Evolutionary conservation across 2,797 vertebrate genomes (phyloP).

Genomic region (Peromyscus melanophrys): DNA sequence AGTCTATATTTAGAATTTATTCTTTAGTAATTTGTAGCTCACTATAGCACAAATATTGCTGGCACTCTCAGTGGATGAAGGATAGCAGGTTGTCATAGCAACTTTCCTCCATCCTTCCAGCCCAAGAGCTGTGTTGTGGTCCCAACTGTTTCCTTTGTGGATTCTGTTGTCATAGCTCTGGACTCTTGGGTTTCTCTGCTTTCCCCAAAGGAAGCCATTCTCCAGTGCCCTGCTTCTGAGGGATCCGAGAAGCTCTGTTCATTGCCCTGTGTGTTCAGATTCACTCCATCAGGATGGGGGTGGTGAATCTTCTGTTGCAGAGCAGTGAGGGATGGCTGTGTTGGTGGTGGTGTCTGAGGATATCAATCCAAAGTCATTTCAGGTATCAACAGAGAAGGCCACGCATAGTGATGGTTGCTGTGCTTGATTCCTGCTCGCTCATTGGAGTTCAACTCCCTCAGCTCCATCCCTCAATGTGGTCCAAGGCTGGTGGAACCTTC

Average conservation of each 20-base stretch:
- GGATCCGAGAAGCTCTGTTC: not conserved
- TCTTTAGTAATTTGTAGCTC: not conserved
- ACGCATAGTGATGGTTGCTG: not conserved
- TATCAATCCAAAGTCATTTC: not conserved
- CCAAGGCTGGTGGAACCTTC: not conserved
- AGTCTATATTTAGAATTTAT: slow-evolving; percentile 25
- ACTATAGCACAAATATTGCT: not conserved
- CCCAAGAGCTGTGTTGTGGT: not conserved
- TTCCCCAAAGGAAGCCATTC: not conserved
- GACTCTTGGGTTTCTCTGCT: not conserved
- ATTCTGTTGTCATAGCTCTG: not conserved
- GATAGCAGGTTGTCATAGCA: not conserved
- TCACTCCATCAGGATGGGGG: not conserved
- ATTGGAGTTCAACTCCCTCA: not conserved
- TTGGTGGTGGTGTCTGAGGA: not conserved
- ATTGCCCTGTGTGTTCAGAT: not conserved
- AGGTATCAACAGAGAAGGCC: not conserved
- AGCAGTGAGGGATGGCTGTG: not conserved
- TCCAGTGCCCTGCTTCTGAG: not conserved
- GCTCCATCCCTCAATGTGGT: too few relatives aligned
- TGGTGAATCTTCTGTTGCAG: rapidly evolving
- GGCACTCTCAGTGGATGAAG: not conserved
- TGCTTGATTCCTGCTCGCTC: not conserved
- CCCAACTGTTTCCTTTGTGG: not conserved
- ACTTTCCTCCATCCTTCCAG: not conserved